A percentile compares a stretch with the other conserved stretches of the same genome.
Evolutionary conservation across 2,797 vertebrate genomes (phyloP).

Genomic region (Poeciliopsis infans): DNA sequence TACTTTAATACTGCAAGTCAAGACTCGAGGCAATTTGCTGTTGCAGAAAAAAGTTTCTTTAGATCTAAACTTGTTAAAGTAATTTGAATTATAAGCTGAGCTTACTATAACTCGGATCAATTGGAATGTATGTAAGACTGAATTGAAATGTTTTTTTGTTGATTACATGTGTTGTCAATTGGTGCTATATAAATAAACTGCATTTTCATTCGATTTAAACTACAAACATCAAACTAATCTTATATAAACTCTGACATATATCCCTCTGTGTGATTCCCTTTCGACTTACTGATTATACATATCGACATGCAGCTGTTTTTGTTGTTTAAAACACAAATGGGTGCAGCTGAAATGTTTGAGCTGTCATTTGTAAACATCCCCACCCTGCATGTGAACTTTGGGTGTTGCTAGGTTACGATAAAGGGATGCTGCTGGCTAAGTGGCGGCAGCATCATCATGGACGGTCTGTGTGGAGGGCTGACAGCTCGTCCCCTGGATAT

Average conservation of each 20-base stretch:
- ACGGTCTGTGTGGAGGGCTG: conserved; percentile 58
- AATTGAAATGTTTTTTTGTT: too few relatives aligned
- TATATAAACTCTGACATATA: background rate
- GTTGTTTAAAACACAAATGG: background rate
- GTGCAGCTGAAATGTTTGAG: conserved; percentile 47
- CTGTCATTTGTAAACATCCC: conserved; percentile 67
- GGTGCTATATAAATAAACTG: background rate
- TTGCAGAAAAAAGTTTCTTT: too few relatives aligned
- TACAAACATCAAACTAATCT: background rate
- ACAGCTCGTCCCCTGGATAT: conserved; percentile 69
- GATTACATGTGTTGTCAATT: too few relatives aligned
- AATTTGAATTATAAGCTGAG: too few relatives aligned
- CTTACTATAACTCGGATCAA: too few relatives aligned
- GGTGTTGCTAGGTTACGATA: conserved; percentile 79
- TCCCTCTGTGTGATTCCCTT: background rate
- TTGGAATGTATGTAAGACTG: too few relatives aligned
- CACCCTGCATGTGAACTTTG: conserved; percentile 55
- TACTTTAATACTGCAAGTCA: background rate
- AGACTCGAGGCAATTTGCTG: too few relatives aligned
- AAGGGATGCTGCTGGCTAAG: conserved; percentile 75
- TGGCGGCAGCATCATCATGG: conserved; percentile 66
- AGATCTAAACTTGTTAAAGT: too few relatives aligned
- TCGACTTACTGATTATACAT: background rate
- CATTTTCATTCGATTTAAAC: background rate
- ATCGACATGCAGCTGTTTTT: background rate